Conservation (phyloP, 2,113 vertebrate species). For the Camelus dromedarius region DNA sequence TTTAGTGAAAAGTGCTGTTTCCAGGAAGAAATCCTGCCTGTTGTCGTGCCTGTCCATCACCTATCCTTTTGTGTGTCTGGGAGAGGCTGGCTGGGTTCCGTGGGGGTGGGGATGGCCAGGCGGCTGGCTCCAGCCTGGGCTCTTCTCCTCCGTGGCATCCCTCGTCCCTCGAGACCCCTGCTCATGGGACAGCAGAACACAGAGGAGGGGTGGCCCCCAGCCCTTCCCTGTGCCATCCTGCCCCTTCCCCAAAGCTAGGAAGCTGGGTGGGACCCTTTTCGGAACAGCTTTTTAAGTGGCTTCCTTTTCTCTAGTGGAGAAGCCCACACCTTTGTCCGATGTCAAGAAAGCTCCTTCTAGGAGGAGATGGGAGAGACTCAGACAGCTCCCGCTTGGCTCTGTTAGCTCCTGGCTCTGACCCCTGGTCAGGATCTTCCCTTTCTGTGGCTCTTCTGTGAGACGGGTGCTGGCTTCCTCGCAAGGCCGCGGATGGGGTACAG, state of each 20-base stretch:
- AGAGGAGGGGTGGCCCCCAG: no score
- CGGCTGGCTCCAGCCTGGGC: background rate
- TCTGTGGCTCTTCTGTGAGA: background rate
- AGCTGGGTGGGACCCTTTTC: background rate
- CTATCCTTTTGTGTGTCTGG: background rate
- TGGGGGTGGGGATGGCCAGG: background rate
- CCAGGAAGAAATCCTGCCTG: background rate
- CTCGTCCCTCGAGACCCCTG: background rate
- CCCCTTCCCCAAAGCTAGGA: background rate
- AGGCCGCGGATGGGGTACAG: background rate
- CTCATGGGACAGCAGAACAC: background rate
- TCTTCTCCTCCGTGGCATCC: rapidly evolving
- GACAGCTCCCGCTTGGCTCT: background rate
- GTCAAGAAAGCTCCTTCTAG: background rate
- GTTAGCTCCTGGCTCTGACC: background rate
- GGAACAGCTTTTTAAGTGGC: background rate
- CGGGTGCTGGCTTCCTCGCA: background rate
- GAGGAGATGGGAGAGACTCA: background rate
- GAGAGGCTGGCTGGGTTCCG: background rate
- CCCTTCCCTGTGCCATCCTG: background rate
- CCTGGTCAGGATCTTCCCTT: background rate
- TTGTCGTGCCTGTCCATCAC: background rate
- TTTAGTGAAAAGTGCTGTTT: background rate
- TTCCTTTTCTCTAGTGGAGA: background rate
- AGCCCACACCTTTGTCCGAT: background rate